These are phyloP conservation scores for Chaitophorus viminalis DNA, from an alignment of 2,888 invertebrate species.

Conservation along the genomic window DNA sequence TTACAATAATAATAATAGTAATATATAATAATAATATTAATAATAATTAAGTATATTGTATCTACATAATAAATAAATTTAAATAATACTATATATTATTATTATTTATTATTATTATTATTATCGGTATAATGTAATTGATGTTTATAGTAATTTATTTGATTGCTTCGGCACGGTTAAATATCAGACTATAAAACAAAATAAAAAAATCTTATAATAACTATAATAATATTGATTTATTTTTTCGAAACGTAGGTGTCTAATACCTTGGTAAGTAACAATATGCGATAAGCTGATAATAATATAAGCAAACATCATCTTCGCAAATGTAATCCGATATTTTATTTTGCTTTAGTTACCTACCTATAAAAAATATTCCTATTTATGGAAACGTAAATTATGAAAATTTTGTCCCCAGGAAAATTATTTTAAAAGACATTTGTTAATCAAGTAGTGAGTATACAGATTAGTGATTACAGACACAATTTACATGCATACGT, in stretches of 20 bases:
- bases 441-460: slow-evolving; percentile 22
- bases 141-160: background rate
- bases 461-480: too few relatives aligned
- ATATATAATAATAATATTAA: too few relatives aligned
- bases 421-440: background rate
- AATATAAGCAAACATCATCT: slow-evolving; percentile 44
- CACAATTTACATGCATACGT: background rate
- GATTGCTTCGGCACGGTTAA: background rate
- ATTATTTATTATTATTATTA: background rate
- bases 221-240: slow-evolving; percentile 38
- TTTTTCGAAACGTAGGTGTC: slow-evolving; percentile 34
- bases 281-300: slow-evolving; percentile 44
- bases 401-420: slow-evolving; percentile 11
- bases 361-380: slow-evolving; percentile 28
- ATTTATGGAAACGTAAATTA: slow-evolving; percentile 5
- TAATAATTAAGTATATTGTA: too few relatives aligned
- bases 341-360: slow-evolving; percentile 29
- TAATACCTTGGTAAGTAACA: slow-evolving; percentile 47
- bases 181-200: slow-evolving; percentile 19
- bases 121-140: background rate
- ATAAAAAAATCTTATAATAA: background rate
- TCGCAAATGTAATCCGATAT: slow-evolving; percentile 47
- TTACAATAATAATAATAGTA: background rate
- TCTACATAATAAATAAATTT: too few relatives aligned
- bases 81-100: background rate